Evolutionary conservation across 2,888 invertebrate species (phyloP).

Genomic region (Lutraria lutraria): DNA sequence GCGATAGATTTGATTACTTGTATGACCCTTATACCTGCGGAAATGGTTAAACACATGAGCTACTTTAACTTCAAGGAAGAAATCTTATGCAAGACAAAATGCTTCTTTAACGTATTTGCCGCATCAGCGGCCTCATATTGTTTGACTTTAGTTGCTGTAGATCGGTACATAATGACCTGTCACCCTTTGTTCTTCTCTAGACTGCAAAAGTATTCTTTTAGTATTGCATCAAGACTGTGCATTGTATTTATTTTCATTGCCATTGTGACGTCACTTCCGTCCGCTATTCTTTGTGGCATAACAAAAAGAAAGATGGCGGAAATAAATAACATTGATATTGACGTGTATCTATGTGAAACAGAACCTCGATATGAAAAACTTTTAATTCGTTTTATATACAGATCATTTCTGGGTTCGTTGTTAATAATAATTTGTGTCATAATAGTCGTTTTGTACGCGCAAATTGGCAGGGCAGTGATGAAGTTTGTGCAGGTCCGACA

Average conservation of each 20-base stretch:
- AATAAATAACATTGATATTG: conserved; percentile 9
- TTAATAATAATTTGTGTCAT: conserved; percentile 42
- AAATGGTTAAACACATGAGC: conserved; percentile 62
- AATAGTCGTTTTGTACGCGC: conserved; percentile 53
- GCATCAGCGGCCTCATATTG: conserved; percentile 61
- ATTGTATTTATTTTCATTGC: conserved; percentile 48
- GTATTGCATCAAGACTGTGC: conserved; percentile 51
- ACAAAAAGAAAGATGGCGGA: conserved; percentile 40
- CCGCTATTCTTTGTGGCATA: conserved; percentile 63
- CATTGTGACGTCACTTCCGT: conserved; percentile 54
- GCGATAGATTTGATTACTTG: conserved; percentile 59
- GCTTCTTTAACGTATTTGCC: conserved; percentile 65
- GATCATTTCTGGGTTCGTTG: conserved; percentile 33
- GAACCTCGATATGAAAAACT: conserved; percentile 49
- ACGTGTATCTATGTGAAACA: conserved; percentile 52
- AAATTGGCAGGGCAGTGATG: conserved; percentile 52
- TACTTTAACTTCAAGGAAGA: conserved; percentile 60
- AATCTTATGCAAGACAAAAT: conserved; percentile 58
- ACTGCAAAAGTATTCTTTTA: conserved; percentile 54
- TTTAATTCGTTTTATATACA: conserved; percentile 48
- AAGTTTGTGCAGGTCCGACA: conserved; percentile 42
- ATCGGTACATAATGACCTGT: conserved; percentile 62
- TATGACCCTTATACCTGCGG: conserved; percentile 58
- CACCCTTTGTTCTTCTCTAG: conserved; percentile 55
- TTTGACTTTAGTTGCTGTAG: conserved; percentile 56